Conservation (phyloP, 2,888 invertebrate genomes). For the Morpho deidamia region DNA sequence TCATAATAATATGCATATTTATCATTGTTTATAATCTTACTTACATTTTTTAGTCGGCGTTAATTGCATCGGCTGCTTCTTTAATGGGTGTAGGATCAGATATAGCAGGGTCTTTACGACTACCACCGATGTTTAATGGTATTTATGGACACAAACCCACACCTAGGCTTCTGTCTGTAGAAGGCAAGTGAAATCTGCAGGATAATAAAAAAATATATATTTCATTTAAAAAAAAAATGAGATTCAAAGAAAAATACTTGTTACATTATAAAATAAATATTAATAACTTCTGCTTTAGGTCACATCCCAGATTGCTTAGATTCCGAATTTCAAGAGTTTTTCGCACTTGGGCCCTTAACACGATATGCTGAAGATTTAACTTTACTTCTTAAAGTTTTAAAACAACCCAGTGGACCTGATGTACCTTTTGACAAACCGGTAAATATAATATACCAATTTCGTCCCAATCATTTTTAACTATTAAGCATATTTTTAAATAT, state of each 20-base stretch:
- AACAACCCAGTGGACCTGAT: slow-evolving; percentile 63
- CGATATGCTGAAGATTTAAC: slow-evolving; percentile 91
- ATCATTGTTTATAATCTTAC: no score
- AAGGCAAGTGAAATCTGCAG: slow-evolving; percentile 49
- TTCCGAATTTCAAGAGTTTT: slow-evolving; percentile 82
- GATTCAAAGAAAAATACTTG: no score
- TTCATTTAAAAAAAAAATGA: no score
- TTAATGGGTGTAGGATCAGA: slow-evolving; percentile 92
- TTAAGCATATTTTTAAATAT: no score
- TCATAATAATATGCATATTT: no score
- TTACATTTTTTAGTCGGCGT: slow-evolving; percentile 76
- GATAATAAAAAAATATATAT: no score
- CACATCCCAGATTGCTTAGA: slow-evolving; percentile 82
- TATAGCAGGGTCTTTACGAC: slow-evolving; percentile 91
- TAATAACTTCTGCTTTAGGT: slow-evolving; percentile 44
- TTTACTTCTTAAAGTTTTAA: slow-evolving; percentile 84
- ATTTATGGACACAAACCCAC: slow-evolving; percentile 96
- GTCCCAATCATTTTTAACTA: no score
- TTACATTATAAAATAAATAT: no score
- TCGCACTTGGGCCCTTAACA: slow-evolving; percentile 91
- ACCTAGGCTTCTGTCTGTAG: slow-evolving; percentile 80
- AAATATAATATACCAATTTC: slow-evolving; percentile 8
- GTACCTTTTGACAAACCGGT: slow-evolving; percentile 66
- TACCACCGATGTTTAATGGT: slow-evolving; percentile 94
- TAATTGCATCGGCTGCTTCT: slow-evolving; percentile 89